Evolutionary conservation across 2,797 vertebrate genomes (phyloP).

Genomic region (Gadopsis bispinosus): DNA sequence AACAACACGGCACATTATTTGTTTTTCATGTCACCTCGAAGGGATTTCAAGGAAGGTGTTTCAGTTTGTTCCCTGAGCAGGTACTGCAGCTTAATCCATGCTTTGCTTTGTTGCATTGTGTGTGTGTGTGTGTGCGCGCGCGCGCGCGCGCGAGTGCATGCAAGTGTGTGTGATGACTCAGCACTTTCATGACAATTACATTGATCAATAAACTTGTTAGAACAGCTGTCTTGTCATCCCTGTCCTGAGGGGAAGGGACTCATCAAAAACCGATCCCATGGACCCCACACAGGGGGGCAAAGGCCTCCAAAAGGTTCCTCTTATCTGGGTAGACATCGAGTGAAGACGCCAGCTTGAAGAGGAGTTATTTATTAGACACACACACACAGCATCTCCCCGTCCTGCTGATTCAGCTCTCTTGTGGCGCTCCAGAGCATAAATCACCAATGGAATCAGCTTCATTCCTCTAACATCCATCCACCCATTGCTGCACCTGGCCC

Average conservation of each 20-base stretch:
- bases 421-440: conserved; percentile 66
- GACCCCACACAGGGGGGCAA: conserved; percentile 30
- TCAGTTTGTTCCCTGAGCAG: conserved; percentile 48
- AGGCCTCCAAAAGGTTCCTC: conserved; percentile 43
- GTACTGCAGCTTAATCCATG: conserved; percentile 45
- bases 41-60: conserved; percentile 61
- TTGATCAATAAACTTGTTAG: conserved; percentile 70
- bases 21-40: conserved; percentile 65
- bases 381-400: conserved; percentile 37
- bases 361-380: conserved; percentile 72
- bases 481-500: conserved; percentile 36
- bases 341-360: conserved; percentile 60
- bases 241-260: conserved; percentile 30
- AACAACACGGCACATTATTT: conserved; percentile 63
- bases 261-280: conserved; percentile 55
- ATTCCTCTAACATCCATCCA: conserved; percentile 57
- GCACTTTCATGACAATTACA: conserved; percentile 55
- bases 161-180: conserved; percentile 51
- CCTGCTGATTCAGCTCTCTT: conserved; percentile 80
- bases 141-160: background rate
- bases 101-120: conserved; percentile 42
- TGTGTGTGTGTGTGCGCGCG: background rate
- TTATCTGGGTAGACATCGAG: conserved; percentile 14
- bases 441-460: conserved; percentile 53
- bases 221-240: conserved; percentile 47